Percentiles rank a stretch among this genome's conserved stretches.
Conservation (phyloP, 1,140 invertebrate species). For the Drosophila pruinosa region DNA sequence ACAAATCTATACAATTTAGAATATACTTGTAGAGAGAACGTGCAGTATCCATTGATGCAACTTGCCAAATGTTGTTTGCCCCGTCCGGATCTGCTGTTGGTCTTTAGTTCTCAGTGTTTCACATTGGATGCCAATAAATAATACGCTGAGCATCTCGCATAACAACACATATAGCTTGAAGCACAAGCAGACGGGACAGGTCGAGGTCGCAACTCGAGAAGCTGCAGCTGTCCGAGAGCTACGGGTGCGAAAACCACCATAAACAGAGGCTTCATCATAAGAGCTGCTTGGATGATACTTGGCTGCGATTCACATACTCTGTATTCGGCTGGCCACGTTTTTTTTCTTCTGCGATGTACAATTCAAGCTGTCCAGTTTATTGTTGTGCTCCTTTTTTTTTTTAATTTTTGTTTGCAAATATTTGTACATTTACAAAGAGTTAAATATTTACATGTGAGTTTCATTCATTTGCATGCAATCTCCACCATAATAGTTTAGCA, state of each 20-base stretch:
- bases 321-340: neutral
- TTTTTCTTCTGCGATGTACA: conserved; percentile 25
- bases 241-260: conserved; percentile 69
- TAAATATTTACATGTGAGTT: neutral
- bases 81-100: conserved; percentile 5
- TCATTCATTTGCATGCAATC: neutral
- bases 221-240: conserved; percentile 45
- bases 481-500: neutral
- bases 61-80: too few relatives aligned
- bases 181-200: conserved; percentile 58
- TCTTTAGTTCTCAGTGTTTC: conserved; percentile 32
- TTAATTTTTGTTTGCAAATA: neutral
- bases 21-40: conserved; percentile 59
- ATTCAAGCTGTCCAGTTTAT: conserved; percentile 40
- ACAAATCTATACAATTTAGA: conserved; percentile 70
- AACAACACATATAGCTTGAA: conserved; percentile 15
- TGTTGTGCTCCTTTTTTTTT: neutral
- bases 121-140: conserved; percentile 76
- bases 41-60: too few relatives aligned
- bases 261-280: conserved; percentile 13
- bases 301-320: conserved; percentile 23
- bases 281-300: conserved; percentile 6
- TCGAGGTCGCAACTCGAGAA: conserved; percentile 60
- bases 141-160: conserved; percentile 44
- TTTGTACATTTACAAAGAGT: neutral